phyloP scores from a whole-genome alignment of 2,888 invertebrate species.

The Seladonia tumulorum region DNA sequence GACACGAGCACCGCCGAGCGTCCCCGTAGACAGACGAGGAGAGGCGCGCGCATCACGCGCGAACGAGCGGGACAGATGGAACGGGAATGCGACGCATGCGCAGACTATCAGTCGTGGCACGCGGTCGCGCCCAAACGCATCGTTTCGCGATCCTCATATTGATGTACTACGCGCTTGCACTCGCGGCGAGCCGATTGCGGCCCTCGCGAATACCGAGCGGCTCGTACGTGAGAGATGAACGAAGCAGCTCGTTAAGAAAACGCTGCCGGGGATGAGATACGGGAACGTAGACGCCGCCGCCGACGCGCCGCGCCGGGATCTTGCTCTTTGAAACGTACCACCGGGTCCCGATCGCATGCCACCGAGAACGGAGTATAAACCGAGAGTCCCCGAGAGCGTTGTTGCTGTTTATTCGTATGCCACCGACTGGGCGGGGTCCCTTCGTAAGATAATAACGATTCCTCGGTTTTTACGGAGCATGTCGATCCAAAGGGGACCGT shows the following conservation, averaged over 20 bases:
- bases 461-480: neutral
- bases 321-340: constrained; percentile 1
- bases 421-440: neutral
- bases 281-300: neutral
- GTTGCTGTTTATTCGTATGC: constrained; percentile 11
- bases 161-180: constrained; percentile 70
- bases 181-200: constrained; percentile 65
- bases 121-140: constrained; percentile 76
- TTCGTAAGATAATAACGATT: neutral
- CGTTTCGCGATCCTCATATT: constrained; percentile 72
- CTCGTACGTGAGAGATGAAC: constrained; percentile 47
- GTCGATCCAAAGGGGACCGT: neutral
- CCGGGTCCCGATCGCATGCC: constrained; percentile 20
- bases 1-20: constrained; percentile 41
- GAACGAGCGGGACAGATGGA: constrained; percentile 22
- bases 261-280: constrained; percentile 22
- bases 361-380: neutral
- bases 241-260: constrained; percentile 51
- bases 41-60: neutral
- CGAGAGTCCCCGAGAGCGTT: neutral
- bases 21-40: constrained; percentile 24
- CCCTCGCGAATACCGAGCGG: constrained; percentile 54
- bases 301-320: neutral
- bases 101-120: constrained; percentile 61
- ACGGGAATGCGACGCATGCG: constrained; percentile 67